Evolutionary conservation across 2,888 invertebrate species (phyloP), one percentile per base, ranked within the genome.

Genomic region (Drosophila nigricruria): DNA sequence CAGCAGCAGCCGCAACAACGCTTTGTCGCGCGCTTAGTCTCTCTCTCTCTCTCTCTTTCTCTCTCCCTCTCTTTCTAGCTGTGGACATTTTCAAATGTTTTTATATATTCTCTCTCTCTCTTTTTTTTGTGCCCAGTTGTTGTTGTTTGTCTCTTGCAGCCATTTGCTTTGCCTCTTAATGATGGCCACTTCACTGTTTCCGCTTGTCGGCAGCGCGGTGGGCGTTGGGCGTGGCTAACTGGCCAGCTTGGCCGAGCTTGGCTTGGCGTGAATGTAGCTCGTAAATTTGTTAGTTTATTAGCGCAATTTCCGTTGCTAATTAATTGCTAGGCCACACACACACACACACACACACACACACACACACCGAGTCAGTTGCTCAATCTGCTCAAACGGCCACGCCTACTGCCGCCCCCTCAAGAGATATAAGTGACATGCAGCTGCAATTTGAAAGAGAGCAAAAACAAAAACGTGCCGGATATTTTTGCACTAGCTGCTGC

Each of bases 211-310:
- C 62, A 43, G 68, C 40, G 45, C 42, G 60, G 12, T 47, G 71
- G 54, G 38, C 45, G 59, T 50, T 32, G 50, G 57, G 64, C 54
- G 47, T 62, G 57, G 58, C 43, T 23, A 38, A 25, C 53, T 45
- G 53, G 58, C 30, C 23, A 38, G 42, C 57, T 23, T 23, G 43
- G 42, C 12, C 8, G 16, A 3, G n/a, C 9, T 5, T 23, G 38
- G 23, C 36, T 49, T 60, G 83, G 82, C 84, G 88, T 87, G 85
- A 87, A 82, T 78, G 81, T 66, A 74, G 87, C 84, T 88, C 89
- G 88, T 88, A 89, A 89, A 89, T 82, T 87, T 89, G 89, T 85
- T 83, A 85, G 88, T 88, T 88, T 88, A 88, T 88, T 88, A 88
- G 89, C 76, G 77, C 87, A 82, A 89, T 89, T 88, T 85, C 88